Evolutionary conservation across 2,888 invertebrate species (phyloP), one percentile per base, ranked within the genome.

Genomic region (Ypsolopha sequella): DNA sequence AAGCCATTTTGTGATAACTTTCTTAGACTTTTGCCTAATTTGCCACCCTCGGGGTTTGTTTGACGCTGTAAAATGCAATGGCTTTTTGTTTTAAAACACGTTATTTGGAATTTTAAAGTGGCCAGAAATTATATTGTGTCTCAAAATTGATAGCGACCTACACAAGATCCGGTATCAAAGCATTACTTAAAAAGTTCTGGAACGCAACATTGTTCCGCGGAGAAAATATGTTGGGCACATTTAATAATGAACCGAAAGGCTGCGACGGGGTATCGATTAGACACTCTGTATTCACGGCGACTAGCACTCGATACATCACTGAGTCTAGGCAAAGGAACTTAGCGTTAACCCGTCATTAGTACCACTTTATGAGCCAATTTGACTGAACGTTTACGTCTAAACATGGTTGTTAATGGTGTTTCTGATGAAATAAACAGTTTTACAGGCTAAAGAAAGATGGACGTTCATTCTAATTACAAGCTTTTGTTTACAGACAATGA

Each of bases 361-460:
- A 62, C 67, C 69, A 75, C 65, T 73, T 70, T 68, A 67, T 65
- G 56, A 65, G 67, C 69, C 77, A 77, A 79, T 78, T 76, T 78
- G 76, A 73, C 72, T 69, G 71, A 68, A 64, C 65, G 68, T 66
- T 77, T 68, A 74, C 71, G 73, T 75, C 76, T 76, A 35, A 46
- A 11, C 33, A 46, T n/a, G 13, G 46, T 46, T 46, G 46, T 46
- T 33, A 46, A 49, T 24, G 41, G 39, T 46, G 41, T 35, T 49
- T 49, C 41, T 39, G 33, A 41, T 41, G 34, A 38, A 48, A 46
- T 35, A 46, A 46, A 46, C 46, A 46, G 46, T 10, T 46, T 34
- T 10, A 39, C 6, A 9, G 39, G 39, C 10, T 39, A 6, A 39
- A 39, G 2, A 38, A 8, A 8, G 9, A 38, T 1, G 2, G 6